Conservation (phyloP, 2,888 invertebrate genomes). For the Anthophora plumipes region DNA sequence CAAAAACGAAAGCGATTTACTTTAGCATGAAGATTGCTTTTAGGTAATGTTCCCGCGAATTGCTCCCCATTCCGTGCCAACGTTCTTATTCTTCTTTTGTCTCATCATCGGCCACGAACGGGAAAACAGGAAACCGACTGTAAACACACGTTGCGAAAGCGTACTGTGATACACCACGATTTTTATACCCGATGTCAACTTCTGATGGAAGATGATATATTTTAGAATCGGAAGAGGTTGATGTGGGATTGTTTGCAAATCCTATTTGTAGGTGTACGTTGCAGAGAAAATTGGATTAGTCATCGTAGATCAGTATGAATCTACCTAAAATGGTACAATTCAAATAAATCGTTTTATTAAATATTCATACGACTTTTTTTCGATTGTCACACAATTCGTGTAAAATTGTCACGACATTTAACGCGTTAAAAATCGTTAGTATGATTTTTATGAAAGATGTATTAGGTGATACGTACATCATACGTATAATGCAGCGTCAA, state of each 20-base stretch:
- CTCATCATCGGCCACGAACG: not conserved
- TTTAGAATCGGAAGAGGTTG: too few species aligned
- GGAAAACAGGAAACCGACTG: conserved; percentile 3
- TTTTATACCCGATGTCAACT: not conserved
- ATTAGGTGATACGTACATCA: conserved; percentile 1
- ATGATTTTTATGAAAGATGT: not conserved
- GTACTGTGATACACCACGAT: not conserved
- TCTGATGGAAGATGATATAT: not conserved
- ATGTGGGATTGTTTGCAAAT: too few species aligned
- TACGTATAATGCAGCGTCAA: conserved; percentile 13
- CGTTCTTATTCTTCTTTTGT: conserved; percentile 23
- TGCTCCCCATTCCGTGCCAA: conserved; percentile 22
- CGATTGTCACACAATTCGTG: too few species aligned
- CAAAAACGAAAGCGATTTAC: conserved; percentile 44
- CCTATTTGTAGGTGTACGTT: too few species aligned
- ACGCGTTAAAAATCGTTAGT: too few species aligned
- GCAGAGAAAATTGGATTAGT: too few species aligned
- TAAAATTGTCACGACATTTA: too few species aligned
- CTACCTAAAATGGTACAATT: too few species aligned
- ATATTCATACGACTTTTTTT: too few species aligned
- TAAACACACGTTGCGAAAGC: not conserved
- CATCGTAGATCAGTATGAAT: too few species aligned
- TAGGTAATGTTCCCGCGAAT: conserved; percentile 41
- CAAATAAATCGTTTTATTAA: too few species aligned
- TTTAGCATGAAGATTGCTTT: conserved; percentile 42